phyloP scores from a whole-genome alignment of 2,888 invertebrate genomes.

The Agrotis exclamationis region DNA sequence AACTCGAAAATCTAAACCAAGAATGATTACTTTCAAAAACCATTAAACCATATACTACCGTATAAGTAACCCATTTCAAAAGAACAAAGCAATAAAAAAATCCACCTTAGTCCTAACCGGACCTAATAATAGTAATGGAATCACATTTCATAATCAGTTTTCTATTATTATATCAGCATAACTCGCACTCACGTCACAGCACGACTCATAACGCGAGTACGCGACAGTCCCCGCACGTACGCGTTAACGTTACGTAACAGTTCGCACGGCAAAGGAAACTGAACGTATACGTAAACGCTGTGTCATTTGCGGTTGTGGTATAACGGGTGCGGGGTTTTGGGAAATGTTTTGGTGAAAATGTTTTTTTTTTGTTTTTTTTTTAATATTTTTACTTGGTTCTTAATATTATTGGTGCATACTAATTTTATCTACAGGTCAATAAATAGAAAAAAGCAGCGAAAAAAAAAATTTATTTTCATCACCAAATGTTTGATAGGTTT shows the following conservation, averaged over 20 bases:
- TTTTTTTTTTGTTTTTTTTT: too few relatives aligned
- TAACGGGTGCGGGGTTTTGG: constrained; percentile 18
- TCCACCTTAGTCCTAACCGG: not conserved
- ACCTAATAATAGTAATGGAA: constrained; percentile 26
- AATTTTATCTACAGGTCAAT: too few relatives aligned
- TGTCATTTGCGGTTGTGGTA: constrained; percentile 51
- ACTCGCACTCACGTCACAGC: constrained; percentile 48
- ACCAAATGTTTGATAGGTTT: too few relatives aligned
- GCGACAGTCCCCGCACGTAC: constrained; percentile 52
- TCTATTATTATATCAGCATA: constrained; percentile 63
- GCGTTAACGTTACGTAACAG: constrained; percentile 57
- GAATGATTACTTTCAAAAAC: not conserved
- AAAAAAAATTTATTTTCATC: too few relatives aligned
- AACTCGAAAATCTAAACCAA: too few relatives aligned
- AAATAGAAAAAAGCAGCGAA: too few relatives aligned
- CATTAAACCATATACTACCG: not conserved
- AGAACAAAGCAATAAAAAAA: not conserved
- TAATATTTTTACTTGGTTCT: too few relatives aligned
- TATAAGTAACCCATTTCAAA: not conserved
- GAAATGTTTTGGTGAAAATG: too few relatives aligned
- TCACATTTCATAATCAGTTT: constrained; percentile 60
- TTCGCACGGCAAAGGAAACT: constrained; percentile 43
- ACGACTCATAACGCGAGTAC: constrained; percentile 54
- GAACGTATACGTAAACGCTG: constrained; percentile 46
- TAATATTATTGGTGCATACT: too few relatives aligned